A percentile compares a stretch with the other conserved stretches of the same genome.
phyloP scores from a whole-genome alignment of 2,113 vertebrate genomes.

The Lagopus leucura region DNA sequence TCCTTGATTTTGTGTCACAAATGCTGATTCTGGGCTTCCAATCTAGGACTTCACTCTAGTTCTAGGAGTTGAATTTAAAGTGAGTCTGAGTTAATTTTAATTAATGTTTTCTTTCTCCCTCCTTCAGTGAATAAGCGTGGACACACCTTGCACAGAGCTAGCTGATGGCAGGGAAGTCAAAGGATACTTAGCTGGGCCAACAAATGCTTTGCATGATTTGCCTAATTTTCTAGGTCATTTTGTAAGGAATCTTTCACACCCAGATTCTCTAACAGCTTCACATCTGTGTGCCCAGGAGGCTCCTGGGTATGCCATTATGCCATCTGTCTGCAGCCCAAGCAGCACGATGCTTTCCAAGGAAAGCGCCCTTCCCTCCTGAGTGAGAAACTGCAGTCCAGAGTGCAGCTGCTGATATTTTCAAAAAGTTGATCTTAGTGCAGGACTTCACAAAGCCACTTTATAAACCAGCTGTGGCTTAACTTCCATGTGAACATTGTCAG shows the following conservation, averaged over 20 bases:
- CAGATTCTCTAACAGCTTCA: background rate
- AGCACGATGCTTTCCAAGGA: background rate
- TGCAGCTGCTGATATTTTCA: background rate
- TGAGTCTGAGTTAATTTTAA: constrained; percentile 58
- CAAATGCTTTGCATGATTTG: background rate
- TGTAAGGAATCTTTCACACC: background rate
- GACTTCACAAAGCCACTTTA: background rate
- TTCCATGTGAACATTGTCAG: background rate
- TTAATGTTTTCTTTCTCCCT: constrained; percentile 50
- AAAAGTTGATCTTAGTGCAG: background rate
- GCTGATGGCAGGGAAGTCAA: background rate
- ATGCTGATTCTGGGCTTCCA: constrained; percentile 50
- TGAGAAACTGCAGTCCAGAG: background rate
- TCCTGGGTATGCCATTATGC: background rate
- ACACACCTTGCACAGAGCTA: background rate
- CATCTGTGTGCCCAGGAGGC: background rate
- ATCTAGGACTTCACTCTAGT: constrained; percentile 32
- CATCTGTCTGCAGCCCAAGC: background rate
- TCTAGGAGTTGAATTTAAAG: constrained; percentile 66
- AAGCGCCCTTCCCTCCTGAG: background rate
- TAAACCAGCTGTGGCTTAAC: background rate
- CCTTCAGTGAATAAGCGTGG: background rate
- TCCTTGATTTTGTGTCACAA: constrained; percentile 65
- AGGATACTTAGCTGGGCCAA: background rate
- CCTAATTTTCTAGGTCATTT: constrained; percentile 8